Percentiles rank a stretch among this genome's conserved stretches.
Conservation (phyloP, 2,113 vertebrate species). For the Tachysurus vachellii region DNA sequence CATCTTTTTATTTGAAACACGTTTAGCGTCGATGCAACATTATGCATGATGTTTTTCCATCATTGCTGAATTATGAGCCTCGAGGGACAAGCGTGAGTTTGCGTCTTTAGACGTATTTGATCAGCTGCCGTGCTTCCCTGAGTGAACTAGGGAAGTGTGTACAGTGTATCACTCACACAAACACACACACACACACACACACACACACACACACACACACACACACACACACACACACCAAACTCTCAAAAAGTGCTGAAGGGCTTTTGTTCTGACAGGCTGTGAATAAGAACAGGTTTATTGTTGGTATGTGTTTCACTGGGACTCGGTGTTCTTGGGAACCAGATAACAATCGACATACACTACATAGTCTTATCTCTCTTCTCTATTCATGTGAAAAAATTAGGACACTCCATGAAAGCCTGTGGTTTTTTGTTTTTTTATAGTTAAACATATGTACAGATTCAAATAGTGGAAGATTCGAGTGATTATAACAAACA, state of each 20-base stretch:
- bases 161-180: not conserved
- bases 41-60: not conserved
- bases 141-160: not conserved
- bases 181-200: not conserved
- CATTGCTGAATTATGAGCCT: not conserved
- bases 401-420: too few species aligned
- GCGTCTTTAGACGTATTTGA: not conserved
- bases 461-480: too few species aligned
- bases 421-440: too few species aligned
- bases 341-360: not conserved
- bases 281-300: not conserved
- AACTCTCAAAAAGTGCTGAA: not conserved
- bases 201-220: too few species aligned
- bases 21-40: not conserved
- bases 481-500: too few species aligned
- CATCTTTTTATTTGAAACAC: not conserved
- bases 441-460: too few species aligned
- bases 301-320: not conserved
- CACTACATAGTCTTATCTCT: not conserved
- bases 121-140: conserved; percentile 12
- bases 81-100: not conserved
- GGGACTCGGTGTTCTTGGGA: not conserved
- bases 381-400: too few species aligned
- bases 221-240: not conserved
- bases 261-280: not conserved